phyloP scores from a whole-genome alignment of 2,888 invertebrate genomes.

The Thalpophila matura region DNA sequence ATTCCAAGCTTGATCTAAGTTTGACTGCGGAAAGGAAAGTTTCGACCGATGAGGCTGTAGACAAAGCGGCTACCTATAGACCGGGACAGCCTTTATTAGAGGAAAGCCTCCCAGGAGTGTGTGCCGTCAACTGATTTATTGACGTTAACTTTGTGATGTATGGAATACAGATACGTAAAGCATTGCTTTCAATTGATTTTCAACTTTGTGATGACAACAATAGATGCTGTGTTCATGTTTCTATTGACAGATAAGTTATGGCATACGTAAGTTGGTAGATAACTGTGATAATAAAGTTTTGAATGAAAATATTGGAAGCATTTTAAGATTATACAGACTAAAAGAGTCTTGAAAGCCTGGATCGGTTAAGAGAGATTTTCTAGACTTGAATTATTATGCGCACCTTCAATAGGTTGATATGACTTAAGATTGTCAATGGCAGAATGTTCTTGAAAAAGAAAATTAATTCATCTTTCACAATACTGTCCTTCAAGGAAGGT shows the following conservation, averaged over 20 bases:
- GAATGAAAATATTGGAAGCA: conserved; percentile 28
- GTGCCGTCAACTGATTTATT: conserved; percentile 77
- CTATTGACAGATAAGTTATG: conserved; percentile 1
- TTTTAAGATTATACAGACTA: neutral
- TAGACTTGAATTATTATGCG: neutral
- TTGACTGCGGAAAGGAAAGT: conserved; percentile 88
- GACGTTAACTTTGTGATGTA: conserved; percentile 63
- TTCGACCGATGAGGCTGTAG: conserved; percentile 84
- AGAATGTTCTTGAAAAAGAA: conserved; percentile 27
- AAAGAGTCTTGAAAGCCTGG: neutral
- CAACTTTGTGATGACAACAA: conserved; percentile 1
- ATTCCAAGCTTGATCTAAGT: conserved; percentile 85
- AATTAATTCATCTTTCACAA: conserved; percentile 41
- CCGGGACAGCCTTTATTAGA: conserved; percentile 79
- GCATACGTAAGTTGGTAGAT: conserved; percentile 17
- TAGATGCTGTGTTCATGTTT: conserved; percentile 15
- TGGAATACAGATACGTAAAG: conserved; percentile 56
- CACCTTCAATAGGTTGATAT: neutral
- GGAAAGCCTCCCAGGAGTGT: conserved; percentile 71
- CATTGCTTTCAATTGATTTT: conserved; percentile 43
- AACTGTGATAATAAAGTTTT: conserved; percentile 16
- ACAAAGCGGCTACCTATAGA: conserved; percentile 82
- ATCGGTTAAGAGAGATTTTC: neutral
- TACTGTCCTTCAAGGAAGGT: conserved; percentile 45
- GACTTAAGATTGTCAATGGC: neutral